These are phyloP conservation scores for Puntigrus tetrazona DNA, from an alignment of 2,113 vertebrate genomes.

Conservation along the genomic window DNA sequence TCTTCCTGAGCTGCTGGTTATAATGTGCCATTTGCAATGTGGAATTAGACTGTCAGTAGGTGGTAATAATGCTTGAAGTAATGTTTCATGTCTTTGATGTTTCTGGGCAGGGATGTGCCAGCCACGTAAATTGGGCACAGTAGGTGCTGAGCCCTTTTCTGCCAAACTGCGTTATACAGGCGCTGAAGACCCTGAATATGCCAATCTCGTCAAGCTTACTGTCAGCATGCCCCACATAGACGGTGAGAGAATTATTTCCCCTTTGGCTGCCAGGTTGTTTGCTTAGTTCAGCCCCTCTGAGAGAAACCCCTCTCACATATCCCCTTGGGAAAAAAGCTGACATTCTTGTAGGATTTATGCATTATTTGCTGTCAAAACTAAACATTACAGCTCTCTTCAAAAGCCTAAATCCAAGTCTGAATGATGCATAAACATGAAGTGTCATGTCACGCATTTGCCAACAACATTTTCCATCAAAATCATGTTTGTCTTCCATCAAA, in stretches of 20 bases:
- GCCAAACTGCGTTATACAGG: slow-evolving; percentile 91
- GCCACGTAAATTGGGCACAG: slow-evolving; percentile 82
- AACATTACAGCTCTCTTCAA: neutral
- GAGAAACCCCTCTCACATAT: neutral
- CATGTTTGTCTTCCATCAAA: neutral
- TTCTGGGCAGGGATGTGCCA: slow-evolving; percentile 86
- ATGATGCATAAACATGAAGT: slow-evolving; percentile 17
- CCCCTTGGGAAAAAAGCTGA: neutral
- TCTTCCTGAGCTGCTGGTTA: slow-evolving; percentile 12
- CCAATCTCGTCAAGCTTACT: slow-evolving; percentile 90
- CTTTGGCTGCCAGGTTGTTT: slow-evolving; percentile 31
- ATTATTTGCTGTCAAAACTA: slow-evolving; percentile 7
- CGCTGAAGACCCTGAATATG: slow-evolving; percentile 81
- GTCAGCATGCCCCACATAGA: slow-evolving; percentile 95
- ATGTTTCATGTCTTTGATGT: slow-evolving; percentile 45
- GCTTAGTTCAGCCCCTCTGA: neutral
- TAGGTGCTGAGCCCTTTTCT: slow-evolving; percentile 94
- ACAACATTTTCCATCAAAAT: slow-evolving; percentile 1
- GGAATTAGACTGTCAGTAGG: slow-evolving; percentile 33
- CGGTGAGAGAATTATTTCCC: slow-evolving; percentile 73
- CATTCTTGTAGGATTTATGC: slow-evolving; percentile 23
- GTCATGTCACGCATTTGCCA: slow-evolving; percentile 13
- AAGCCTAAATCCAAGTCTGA: neutral
- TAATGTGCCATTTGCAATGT: slow-evolving; percentile 18
- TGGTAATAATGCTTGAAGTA: slow-evolving; percentile 37